Base-by-base conservation (phyloP, 2,888 invertebrate species). In the Drosophila sordidapex region DNA sequence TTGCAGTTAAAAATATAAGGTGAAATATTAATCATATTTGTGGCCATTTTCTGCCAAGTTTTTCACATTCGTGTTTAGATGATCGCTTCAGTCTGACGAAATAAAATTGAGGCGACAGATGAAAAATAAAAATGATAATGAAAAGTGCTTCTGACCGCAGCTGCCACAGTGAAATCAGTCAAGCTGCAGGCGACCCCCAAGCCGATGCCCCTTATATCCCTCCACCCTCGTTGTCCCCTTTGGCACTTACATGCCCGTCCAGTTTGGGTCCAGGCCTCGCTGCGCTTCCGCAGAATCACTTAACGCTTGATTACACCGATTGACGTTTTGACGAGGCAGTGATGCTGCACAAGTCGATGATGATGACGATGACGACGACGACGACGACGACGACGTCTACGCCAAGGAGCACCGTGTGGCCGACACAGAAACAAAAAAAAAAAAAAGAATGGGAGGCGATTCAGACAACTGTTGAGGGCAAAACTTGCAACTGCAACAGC, bases 301-400 rank as follows among this genome's bases (percentile, higher is more conserved):
- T 90, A 91, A 90, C 90, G 90, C 90, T 90, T 91, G 90, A 91
- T 90, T 90, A 90, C 91, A 83, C 83, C 87, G 91, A 91, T 90
- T 83, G 86, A 82, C 88, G 87, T 86, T 91, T 86, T 87, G 83
- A 88, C 89, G 84, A 87, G 89, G 82, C 82, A 80, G 79, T 91
- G 87, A 85, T 84, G 90, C 80, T 88, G 87, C 83, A 85, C 87
- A 85, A 89, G 85, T 74, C 82, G 80, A 79, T 82, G 83, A 73
- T 81, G 82, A 81, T 77, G 79, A 62, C 54, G 76, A 57, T 40
- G 73, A 58, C 48, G 76, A 53, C n/a, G 73, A 58, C 60, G 69
- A 46, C n/a, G 73, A 58, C 60, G 69, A 46, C 40, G 36, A 21
- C 31, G 52, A 51, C 27, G 60, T 27, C 60, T 56, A 61, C 36